Conservation (phyloP, 92 coral and sea anemone species). For the Metridium senile region DNA sequence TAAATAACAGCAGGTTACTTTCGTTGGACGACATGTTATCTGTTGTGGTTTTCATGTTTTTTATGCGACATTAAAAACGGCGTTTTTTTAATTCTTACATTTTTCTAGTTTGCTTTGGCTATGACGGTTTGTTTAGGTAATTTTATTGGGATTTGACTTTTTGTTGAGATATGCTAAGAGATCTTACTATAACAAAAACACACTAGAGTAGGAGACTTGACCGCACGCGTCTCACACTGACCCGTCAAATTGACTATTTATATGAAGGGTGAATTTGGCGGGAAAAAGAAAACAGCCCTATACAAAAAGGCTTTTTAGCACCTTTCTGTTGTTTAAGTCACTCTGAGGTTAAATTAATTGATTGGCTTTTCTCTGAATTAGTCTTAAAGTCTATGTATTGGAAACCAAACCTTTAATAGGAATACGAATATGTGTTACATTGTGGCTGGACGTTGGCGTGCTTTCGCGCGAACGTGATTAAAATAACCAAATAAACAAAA, state of each 20-base stretch:
- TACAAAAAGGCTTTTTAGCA: neutral
- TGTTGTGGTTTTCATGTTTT: neutral
- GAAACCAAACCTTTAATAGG: too few relatives aligned
- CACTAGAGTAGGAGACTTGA: neutral
- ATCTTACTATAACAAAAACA: too few relatives aligned
- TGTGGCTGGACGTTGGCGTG: neutral
- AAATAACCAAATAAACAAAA: neutral
- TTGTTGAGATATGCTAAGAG: neutral
- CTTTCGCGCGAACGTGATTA: neutral
- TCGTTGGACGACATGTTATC: neutral
- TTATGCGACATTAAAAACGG: too few relatives aligned
- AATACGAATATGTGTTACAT: too few relatives aligned
- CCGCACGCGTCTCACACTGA: neutral
- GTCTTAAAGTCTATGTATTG: neutral
- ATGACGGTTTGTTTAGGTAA: neutral
- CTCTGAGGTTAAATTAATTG: neutral
- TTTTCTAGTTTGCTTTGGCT: too few relatives aligned
- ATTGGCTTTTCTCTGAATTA: neutral
- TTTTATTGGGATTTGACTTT: neutral
- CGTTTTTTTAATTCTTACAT: too few relatives aligned
- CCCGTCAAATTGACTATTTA: conserved; percentile 8
- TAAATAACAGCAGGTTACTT: too few relatives aligned
- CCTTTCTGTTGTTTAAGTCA: neutral
- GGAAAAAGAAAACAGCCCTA: neutral
- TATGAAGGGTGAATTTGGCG: neutral